Evolutionary conservation across 2,888 invertebrate genomes (phyloP).

Genomic region (Galeruca laticollis): DNA sequence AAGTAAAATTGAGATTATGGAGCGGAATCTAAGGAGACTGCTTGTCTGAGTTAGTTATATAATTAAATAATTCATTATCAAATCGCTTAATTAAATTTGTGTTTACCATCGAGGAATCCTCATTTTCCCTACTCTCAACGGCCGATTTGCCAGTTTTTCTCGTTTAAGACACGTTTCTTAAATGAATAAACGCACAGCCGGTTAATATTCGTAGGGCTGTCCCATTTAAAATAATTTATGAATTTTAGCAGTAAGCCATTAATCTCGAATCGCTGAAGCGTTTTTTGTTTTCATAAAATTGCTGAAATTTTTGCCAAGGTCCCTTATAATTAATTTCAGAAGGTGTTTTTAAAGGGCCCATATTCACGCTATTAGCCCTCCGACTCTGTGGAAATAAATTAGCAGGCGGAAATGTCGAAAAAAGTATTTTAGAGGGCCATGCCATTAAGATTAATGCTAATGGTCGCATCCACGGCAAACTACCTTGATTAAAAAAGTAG

Average conservation of each 20-base stretch:
- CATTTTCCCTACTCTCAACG: too few species aligned
- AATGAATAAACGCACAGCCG: constrained; percentile 2
- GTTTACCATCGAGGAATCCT: too few species aligned
- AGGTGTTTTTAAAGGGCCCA: constrained; percentile 43
- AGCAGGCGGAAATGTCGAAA: constrained; percentile 25
- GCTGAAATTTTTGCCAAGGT: constrained; percentile 37
- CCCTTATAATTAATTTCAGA: constrained; percentile 43
- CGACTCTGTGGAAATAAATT: constrained; percentile 34
- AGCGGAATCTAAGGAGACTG: too few species aligned
- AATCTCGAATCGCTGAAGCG: constrained; percentile 28
- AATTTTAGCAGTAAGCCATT: constrained; percentile 17
- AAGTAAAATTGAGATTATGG: too few species aligned
- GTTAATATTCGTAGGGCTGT: constrained; percentile 16
- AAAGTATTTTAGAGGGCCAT: constrained; percentile 33
- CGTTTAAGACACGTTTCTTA: background rate
- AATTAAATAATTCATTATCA: too few species aligned
- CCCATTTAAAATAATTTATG: constrained; percentile 27
- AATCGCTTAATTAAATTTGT: too few species aligned
- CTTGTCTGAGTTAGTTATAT: too few species aligned
- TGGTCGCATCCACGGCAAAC: constrained; percentile 28
- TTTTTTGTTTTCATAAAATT: constrained; percentile 45
- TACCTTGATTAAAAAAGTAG: constrained; percentile 34
- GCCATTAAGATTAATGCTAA: constrained; percentile 36
- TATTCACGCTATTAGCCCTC: constrained; percentile 36
- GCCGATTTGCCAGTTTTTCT: too few species aligned